A percentile compares a stretch with the other conserved stretches of the same genome.
These are phyloP conservation scores for Albula glossodonta DNA, from an alignment of 2,113 vertebrate species.

Conservation along the genomic window DNA sequence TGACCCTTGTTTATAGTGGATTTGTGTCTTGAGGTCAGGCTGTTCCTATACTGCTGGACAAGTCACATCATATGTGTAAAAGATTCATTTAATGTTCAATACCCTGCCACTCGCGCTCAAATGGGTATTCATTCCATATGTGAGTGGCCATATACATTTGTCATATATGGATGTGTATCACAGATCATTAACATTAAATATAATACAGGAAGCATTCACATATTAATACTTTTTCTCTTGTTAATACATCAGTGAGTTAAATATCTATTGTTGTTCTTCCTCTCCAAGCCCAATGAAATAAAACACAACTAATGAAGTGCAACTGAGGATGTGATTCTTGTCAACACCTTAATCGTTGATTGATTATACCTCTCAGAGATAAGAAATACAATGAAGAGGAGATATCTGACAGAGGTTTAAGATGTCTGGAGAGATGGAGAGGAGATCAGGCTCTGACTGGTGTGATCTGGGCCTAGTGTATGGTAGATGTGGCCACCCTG, in stretches of 20 bases:
- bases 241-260: slow-evolving; percentile 38
- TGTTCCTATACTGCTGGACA: slow-evolving; percentile 5
- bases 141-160: neutral
- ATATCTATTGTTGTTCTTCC: slow-evolving; percentile 34
- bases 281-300: slow-evolving; percentile 33
- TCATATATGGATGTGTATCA: slow-evolving; percentile 25
- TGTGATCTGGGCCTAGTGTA: neutral
- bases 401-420: slow-evolving; percentile 13
- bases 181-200: slow-evolving; percentile 47
- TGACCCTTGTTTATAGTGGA: neutral
- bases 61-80: neutral
- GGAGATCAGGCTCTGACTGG: neutral
- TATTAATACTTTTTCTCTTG: slow-evolving; percentile 40
- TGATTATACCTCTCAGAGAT: slow-evolving; percentile 30
- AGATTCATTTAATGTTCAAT: slow-evolving; percentile 13
- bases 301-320: slow-evolving; percentile 23
- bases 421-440: neutral
- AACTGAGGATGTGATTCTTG: slow-evolving; percentile 37
- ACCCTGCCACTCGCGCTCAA: slow-evolving; percentile 13
- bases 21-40: neutral
- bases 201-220: slow-evolving; percentile 44
- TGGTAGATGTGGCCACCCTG: neutral
- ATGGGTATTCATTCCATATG: neutral
- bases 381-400: slow-evolving; percentile 8
- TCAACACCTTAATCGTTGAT: slow-evolving; percentile 37